These are phyloP conservation scores for Ditylenchus weischeri DNA, from an alignment of 2,888 invertebrate species.

Conservation along the genomic window DNA sequence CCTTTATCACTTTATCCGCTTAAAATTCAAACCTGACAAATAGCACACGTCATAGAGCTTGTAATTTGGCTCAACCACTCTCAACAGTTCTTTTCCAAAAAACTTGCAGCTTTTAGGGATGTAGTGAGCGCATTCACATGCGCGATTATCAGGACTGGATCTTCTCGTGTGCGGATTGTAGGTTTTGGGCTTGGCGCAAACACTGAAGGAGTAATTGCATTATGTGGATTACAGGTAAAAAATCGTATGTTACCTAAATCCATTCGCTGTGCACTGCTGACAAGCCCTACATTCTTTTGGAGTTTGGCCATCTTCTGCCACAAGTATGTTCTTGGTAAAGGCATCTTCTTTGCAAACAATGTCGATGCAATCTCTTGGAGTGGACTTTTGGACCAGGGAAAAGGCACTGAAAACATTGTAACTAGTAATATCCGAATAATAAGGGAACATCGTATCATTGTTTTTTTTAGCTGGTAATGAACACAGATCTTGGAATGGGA, in stretches of 20 bases:
- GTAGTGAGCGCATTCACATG: slow-evolving; percentile 28
- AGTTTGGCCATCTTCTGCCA: slow-evolving; percentile 3
- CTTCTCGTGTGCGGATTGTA: background rate
- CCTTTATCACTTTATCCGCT: no score
- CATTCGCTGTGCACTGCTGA: slow-evolving; percentile 49
- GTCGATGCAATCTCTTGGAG: background rate
- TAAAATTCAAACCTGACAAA: slow-evolving; percentile 16
- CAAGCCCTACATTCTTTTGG: slow-evolving; percentile 42
- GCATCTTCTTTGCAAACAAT: slow-evolving; percentile 5
- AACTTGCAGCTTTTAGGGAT: slow-evolving; percentile 23
- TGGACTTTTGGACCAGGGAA: background rate
- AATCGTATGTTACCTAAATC: slow-evolving; percentile 42
- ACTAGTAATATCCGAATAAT: no score
- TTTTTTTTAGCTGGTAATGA: no score
- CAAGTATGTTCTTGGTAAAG: background rate
- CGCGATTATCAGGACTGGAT: background rate
- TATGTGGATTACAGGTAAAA: slow-evolving; percentile 8
- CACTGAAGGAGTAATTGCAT: slow-evolving; percentile 8
- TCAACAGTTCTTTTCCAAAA: background rate
- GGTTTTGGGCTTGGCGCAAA: slow-evolving; percentile 14
- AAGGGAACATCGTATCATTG: no score
- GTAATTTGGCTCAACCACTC: slow-evolving; percentile 7
- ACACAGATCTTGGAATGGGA: no score
- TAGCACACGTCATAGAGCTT: slow-evolving; percentile 23
- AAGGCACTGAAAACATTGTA: background rate